Percentiles rank a stretch among this genome's conserved stretches.
These are phyloP conservation scores for Rhodeus uyekii DNA, from an alignment of 2,797 vertebrate genomes.

Conservation along the genomic window DNA sequence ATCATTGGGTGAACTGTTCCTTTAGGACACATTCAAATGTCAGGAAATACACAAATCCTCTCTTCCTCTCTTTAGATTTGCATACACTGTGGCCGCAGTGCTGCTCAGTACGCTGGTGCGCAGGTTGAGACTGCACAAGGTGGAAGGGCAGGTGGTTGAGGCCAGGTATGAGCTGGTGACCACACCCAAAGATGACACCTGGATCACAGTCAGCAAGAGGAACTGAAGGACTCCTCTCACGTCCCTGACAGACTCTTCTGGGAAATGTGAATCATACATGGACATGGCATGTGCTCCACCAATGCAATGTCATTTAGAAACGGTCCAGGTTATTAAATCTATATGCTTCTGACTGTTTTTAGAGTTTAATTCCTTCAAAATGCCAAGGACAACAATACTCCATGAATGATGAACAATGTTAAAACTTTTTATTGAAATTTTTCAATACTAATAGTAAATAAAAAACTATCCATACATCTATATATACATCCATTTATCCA, in stretches of 20 bases:
- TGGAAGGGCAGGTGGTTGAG: constrained; percentile 86
- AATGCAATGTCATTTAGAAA: neutral
- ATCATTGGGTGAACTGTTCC: neutral
- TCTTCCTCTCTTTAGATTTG: constrained; percentile 79
- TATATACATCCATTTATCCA: neutral
- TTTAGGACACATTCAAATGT: neutral
- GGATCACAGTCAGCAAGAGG: constrained; percentile 89
- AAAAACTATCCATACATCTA: neutral
- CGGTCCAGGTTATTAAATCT: neutral
- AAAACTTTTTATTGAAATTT: neutral
- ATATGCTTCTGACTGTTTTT: neutral
- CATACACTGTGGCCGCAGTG: constrained; percentile 86
- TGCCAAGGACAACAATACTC: neutral
- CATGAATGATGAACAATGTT: neutral
- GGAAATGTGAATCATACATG: constrained; percentile 3
- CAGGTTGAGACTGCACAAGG: constrained; percentile 79
- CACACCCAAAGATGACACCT: constrained; percentile 91
- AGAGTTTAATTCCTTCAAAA: neutral
- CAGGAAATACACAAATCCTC: too few species aligned
- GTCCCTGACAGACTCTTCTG: neutral
- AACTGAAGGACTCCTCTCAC: constrained; percentile 62
- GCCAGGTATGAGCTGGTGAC: constrained; percentile 91
- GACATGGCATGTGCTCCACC: neutral
- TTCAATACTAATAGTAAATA: constrained; percentile 6
- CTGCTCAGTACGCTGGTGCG: constrained; percentile 86